Conservation (phyloP, 2,797 vertebrate genomes). For the Melanotaenia parkinsoni region DNA sequence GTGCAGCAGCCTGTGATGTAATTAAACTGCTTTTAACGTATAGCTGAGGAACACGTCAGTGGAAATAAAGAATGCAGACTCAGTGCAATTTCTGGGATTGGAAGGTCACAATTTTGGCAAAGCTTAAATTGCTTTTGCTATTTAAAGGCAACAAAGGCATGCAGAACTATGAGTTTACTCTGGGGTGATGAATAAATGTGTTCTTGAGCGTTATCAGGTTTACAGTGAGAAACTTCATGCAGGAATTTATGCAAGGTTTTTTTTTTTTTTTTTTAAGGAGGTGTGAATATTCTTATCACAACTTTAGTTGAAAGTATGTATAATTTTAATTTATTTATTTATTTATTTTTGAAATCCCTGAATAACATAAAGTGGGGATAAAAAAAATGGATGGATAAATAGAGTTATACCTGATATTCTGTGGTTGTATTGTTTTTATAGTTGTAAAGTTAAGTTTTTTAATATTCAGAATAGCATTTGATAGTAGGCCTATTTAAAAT, state of each 20-base stretch:
- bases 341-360: not conserved
- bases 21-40: conserved; percentile 17
- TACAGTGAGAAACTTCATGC: conserved; percentile 5
- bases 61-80: conserved; percentile 8
- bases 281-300: conserved; percentile 20
- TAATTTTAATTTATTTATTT: not conserved
- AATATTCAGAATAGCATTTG: too few relatives aligned
- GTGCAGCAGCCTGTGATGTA: conserved; percentile 15
- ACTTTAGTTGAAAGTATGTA: not conserved
- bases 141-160: conserved; percentile 1
- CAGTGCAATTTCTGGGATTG: conserved; percentile 7
- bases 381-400: not conserved
- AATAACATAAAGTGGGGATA: not conserved
- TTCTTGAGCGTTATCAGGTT: conserved; percentile 22
- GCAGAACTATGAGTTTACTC: conserved; percentile 10
- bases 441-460: too few relatives aligned
- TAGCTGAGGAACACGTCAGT: conserved; percentile 6
- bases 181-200: conserved; percentile 27
- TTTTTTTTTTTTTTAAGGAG: not conserved
- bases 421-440: not conserved
- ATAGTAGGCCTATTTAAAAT: too few relatives aligned
- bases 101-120: conserved; percentile 11
- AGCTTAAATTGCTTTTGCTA: not conserved
- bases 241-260: not conserved
- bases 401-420: not conserved